Conservation (phyloP, 1,140 invertebrate genomes). For the Drosophila burlai region DNA sequence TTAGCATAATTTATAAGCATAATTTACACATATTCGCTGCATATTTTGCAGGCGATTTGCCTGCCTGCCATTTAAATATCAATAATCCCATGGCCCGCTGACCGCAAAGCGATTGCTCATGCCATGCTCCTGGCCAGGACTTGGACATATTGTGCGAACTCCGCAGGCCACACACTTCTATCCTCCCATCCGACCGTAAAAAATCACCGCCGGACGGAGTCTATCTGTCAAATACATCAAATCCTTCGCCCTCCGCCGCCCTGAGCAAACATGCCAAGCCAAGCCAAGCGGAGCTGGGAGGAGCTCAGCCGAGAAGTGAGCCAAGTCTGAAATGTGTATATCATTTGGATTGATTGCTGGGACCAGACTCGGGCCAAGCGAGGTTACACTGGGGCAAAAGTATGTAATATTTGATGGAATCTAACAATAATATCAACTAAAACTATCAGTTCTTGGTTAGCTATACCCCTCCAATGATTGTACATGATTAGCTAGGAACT, state of each 20-base stretch:
- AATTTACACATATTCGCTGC: constrained; percentile 33
- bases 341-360: constrained; percentile 79
- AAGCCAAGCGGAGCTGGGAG: constrained; percentile 35
- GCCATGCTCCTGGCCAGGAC: constrained; percentile 52
- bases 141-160: constrained; percentile 65
- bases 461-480: background rate
- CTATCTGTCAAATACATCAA: constrained; percentile 80
- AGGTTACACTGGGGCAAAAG: background rate
- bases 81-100: constrained; percentile 31
- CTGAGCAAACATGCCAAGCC: constrained; percentile 51
- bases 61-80: constrained; percentile 49
- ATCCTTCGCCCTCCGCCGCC: constrained; percentile 34
- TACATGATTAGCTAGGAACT: background rate
- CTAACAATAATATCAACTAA: background rate
- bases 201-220: constrained; percentile 59
- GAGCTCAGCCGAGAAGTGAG: constrained; percentile 38
- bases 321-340: constrained; percentile 75
- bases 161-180: constrained; percentile 24
- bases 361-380: constrained; percentile 26
- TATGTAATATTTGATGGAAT: no score
- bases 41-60: constrained; percentile 42
- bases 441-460: background rate
- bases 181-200: constrained; percentile 46
- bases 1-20: constrained; percentile 54
- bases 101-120: constrained; percentile 44